Conservation (phyloP, 2,888 invertebrate species). For the Hydraecia micacea region DNA sequence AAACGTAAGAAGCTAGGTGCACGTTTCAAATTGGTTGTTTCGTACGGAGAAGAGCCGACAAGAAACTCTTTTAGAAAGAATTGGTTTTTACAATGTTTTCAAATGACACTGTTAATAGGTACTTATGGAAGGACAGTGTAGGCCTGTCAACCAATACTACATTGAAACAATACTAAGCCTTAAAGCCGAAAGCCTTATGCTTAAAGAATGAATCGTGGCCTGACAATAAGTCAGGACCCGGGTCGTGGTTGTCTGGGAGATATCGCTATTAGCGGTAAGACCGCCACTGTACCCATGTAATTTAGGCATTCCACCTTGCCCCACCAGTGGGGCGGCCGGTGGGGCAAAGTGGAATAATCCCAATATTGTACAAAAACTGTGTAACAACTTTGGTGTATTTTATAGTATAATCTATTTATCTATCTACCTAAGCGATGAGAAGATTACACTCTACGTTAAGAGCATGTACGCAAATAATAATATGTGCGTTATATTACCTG, state of each 20-base stretch:
- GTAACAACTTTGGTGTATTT: neutral
- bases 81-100: too few species aligned
- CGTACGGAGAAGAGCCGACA: too few species aligned
- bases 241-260: neutral
- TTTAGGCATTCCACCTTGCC: too few species aligned
- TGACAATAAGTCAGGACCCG: neutral
- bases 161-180: neutral
- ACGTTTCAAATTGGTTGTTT: too few species aligned
- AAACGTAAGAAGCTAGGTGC: too few species aligned
- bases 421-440: neutral
- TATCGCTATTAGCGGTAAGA: neutral
- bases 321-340: too few species aligned
- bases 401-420: neutral
- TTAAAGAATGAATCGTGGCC: neutral
- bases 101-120: too few species aligned
- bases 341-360: too few species aligned
- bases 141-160: neutral
- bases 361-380: neutral
- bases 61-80: too few species aligned
- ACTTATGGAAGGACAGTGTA: neutral
- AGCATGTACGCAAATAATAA: neutral
- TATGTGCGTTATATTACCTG: conserved; percentile 73
- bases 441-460: neutral
- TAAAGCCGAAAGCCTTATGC: neutral
- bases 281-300: neutral